Evolutionary conservation across 2,113 vertebrate species (phyloP).

Genomic region (Lophotis ruficrista): DNA sequence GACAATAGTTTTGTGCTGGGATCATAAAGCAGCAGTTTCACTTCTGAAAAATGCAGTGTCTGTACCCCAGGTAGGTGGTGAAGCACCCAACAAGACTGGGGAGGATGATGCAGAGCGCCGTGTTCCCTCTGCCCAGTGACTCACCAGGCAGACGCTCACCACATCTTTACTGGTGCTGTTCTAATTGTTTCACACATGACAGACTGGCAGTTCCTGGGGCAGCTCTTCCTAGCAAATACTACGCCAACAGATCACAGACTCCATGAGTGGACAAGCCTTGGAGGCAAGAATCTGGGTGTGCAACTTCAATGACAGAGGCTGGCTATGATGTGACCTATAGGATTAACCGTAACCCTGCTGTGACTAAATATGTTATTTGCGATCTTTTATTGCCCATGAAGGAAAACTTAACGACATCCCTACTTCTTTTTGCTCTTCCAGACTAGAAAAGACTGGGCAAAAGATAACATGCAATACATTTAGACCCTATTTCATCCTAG

Average conservation of each 20-base stretch:
- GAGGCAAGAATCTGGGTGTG: background rate
- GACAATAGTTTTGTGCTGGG: background rate
- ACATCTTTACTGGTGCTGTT: background rate
- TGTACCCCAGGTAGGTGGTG: background rate
- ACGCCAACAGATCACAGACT: background rate
- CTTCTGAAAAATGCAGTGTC: background rate
- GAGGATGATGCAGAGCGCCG: background rate
- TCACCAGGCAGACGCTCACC: background rate
- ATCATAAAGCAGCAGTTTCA: background rate
- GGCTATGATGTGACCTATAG: background rate
- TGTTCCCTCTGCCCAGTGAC: background rate
- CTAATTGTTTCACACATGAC: background rate
- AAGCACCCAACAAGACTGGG: background rate
- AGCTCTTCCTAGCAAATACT: background rate
- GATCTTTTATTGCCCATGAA: background rate
- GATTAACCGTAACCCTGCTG: constrained; percentile 19
- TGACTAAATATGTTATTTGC: constrained; percentile 23
- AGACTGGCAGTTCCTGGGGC: background rate
- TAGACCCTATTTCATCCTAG: background rate
- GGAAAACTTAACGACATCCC: background rate
- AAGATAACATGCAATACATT: background rate
- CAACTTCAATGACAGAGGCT: background rate
- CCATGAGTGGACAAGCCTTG: background rate
- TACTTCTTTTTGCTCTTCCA: background rate
- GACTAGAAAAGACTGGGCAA: background rate